phyloP scores from a whole-genome alignment of 2,888 invertebrate genomes.

The Metacarcinus magister region DNA sequence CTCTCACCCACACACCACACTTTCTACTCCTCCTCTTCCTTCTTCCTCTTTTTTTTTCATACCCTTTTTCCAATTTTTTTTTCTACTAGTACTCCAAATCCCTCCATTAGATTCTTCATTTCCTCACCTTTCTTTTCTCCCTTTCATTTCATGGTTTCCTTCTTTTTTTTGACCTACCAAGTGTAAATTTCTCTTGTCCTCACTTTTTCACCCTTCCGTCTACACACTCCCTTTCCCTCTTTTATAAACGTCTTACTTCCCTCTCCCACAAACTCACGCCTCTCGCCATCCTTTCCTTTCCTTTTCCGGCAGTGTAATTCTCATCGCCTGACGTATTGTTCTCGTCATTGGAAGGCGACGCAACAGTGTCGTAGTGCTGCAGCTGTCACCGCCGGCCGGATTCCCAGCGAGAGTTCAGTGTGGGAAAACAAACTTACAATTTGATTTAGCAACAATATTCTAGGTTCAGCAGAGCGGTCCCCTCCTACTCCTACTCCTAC shows the following conservation, averaged over 20 bases:
- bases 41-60: not conserved
- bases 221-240: not conserved
- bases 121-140: not conserved
- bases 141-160: conserved; percentile 14
- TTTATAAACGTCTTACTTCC: not conserved
- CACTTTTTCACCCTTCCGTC: not conserved
- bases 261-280: not conserved
- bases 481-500: not conserved
- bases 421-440: conserved; percentile 41
- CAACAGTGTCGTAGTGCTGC: not conserved
- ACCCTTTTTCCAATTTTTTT: no score
- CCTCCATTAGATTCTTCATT: not conserved
- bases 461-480: not conserved
- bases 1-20: not conserved
- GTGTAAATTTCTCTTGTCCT: no score
- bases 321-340: not conserved
- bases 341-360: not conserved
- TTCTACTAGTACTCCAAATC: no score
- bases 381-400: conserved; percentile 36
- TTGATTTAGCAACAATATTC: conserved; percentile 41
- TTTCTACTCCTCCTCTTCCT: not conserved
- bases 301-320: not conserved
- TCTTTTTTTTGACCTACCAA: no score
- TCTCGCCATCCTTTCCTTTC: not conserved
- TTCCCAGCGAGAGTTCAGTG: conserved; percentile 32